These are phyloP conservation scores for Pocota personata DNA, from an alignment of 2,888 invertebrate genomes.

Conservation along the genomic window DNA sequence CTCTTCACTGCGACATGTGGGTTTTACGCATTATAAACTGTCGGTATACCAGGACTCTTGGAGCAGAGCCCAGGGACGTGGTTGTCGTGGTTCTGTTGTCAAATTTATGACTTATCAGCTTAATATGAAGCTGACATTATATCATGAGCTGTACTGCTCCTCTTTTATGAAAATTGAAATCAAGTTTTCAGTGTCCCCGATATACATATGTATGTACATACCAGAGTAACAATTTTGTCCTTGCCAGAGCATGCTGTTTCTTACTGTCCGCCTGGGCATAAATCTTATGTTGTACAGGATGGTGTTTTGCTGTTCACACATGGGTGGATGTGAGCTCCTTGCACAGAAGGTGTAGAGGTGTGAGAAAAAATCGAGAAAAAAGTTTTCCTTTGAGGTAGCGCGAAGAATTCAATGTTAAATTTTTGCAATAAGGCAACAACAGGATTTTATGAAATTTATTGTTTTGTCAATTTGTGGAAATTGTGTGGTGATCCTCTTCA, in stretches of 20 bases:
- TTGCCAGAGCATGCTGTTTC: neutral
- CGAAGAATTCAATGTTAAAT: neutral
- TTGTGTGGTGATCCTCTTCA: too few relatives aligned
- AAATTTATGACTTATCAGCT: conserved; percentile 73
- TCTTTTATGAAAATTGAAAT: conserved; percentile 72
- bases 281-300: neutral
- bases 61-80: conserved; percentile 33
- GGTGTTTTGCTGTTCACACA: neutral
- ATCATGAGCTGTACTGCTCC: conserved; percentile 58
- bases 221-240: neutral
- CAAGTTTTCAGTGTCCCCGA: conserved; percentile 26
- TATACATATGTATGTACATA: neutral
- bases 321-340: neutral
- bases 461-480: too few relatives aligned
- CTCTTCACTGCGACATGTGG: conserved; percentile 65
- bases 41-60: conserved; percentile 33
- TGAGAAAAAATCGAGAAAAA: neutral
- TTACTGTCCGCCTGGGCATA: neutral
- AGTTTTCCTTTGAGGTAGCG: neutral
- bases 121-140: conserved; percentile 71
- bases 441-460: too few relatives aligned
- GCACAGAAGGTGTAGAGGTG: neutral
- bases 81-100: conserved; percentile 59
- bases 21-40: conserved; percentile 73
- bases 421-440: too few relatives aligned